Percentiles rank a stretch among this genome's conserved stretches.
These are phyloP conservation scores for Sinelater perroti DNA, from an alignment of 2,888 invertebrate genomes.

Conservation along the genomic window DNA sequence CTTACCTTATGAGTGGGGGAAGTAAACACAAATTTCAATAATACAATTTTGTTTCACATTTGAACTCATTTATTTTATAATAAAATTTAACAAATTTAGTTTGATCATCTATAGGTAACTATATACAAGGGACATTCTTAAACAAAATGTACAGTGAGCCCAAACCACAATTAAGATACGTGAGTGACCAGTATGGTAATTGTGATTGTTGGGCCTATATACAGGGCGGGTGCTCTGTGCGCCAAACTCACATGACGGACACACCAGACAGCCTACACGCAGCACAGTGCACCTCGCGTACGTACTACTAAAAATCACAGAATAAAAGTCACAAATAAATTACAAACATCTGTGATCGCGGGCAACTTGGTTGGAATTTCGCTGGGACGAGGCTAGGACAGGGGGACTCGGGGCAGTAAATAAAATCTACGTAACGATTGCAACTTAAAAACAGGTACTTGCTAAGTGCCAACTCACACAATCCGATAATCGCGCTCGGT, in stretches of 20 bases:
- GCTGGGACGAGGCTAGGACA: no score
- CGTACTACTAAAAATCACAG: conserved; percentile 57
- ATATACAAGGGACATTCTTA: conserved; percentile 54
- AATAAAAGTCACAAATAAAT: conserved; percentile 57
- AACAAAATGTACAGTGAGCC: conserved; percentile 55
- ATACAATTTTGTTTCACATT: conserved; percentile 30
- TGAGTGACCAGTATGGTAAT: conserved; percentile 36
- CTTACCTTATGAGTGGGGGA: no score
- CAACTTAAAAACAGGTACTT: conserved; percentile 61
- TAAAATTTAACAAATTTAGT: conserved; percentile 57
- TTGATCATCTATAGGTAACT: conserved; percentile 58
- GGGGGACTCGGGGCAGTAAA: no score
- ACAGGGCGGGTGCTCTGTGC: conserved; percentile 45
- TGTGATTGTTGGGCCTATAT: conserved; percentile 40
- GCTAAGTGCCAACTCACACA: conserved; percentile 52
- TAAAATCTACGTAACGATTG: conserved; percentile 58
- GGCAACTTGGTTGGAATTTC: conserved; percentile 26
- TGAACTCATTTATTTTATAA: conserved; percentile 47
- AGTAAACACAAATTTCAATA: no score
- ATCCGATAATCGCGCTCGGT: conserved; percentile 26
- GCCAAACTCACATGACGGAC: conserved; percentile 9
- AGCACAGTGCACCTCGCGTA: conserved; percentile 41
- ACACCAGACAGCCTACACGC: conserved; percentile 2
- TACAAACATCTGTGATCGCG: conserved; percentile 50
- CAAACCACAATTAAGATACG: conserved; percentile 43